Evolutionary conservation across 30 jellyfish, hydroid and myxozoan species (phyloP).

Genomic region (Aurelia aurita): DNA sequence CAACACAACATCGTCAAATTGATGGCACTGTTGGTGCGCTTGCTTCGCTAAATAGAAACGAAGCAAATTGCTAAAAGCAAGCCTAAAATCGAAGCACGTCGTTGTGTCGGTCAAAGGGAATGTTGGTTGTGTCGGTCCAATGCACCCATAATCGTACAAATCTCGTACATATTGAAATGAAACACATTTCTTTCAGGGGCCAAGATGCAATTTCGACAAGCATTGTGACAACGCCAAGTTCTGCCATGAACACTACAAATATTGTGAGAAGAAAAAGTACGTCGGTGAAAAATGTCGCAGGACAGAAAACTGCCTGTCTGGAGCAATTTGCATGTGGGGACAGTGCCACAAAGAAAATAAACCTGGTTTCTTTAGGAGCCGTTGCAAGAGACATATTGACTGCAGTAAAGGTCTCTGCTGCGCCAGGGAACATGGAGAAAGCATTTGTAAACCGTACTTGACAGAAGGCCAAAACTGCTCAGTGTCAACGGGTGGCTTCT

Average conservation of each 20-base stretch:
- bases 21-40: too few species aligned
- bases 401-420: slow-evolving; percentile 92
- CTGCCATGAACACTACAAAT: slow-evolving; percentile 83
- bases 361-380: slow-evolving; percentile 55
- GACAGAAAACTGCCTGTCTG: slow-evolving; percentile 85
- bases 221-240: slow-evolving; percentile 71
- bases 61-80: too few species aligned
- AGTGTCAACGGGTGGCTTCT: slow-evolving; percentile 67
- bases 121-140: too few species aligned
- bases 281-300: slow-evolving; percentile 86
- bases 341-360: slow-evolving; percentile 51
- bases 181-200: slow-evolving; percentile 31
- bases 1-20: too few species aligned
- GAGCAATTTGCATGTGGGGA: slow-evolving; percentile 90
- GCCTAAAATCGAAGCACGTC: too few species aligned
- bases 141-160: too few species aligned
- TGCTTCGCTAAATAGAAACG: too few species aligned
- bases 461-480: slow-evolving; percentile 83
- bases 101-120: too few species aligned
- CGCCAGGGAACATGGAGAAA: slow-evolving; percentile 82
- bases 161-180: too few species aligned
- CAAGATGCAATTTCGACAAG: slow-evolving; percentile 71
- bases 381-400: slow-evolving; percentile 84
- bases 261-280: slow-evolving; percentile 74
- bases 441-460: slow-evolving; percentile 80